Conservation (phyloP, 2,113 vertebrate genomes). For the Arizona elegans region DNA sequence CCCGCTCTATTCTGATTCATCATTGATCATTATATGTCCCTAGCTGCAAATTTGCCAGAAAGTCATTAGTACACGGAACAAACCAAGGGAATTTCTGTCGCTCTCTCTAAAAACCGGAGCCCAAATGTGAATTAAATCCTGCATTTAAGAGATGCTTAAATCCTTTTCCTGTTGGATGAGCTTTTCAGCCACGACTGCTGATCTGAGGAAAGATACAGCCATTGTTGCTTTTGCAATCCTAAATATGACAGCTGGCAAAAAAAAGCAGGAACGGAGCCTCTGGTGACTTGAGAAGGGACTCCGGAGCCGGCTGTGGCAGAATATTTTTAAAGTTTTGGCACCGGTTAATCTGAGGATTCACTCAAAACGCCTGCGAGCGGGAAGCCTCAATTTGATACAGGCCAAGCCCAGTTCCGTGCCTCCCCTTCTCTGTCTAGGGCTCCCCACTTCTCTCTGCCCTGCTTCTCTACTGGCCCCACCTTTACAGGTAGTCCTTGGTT, state of each 20-base stretch:
- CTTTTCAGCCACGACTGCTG: neutral
- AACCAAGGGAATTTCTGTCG: neutral
- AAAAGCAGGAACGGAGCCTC: neutral
- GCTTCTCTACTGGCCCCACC: neutral
- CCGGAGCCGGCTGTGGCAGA: neutral
- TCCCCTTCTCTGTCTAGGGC: neutral
- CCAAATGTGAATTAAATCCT: neutral
- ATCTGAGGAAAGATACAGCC: neutral
- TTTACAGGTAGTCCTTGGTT: neutral
- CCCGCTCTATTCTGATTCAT: too few relatives aligned
- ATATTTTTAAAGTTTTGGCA: neutral
- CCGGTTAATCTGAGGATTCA: neutral
- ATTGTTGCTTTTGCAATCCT: neutral
- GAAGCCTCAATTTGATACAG: neutral
- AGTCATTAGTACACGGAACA: neutral
- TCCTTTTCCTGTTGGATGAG: neutral
- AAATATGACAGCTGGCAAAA: neutral
- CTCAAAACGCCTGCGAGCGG: neutral
- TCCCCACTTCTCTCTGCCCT: neutral
- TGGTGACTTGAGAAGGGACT: neutral
- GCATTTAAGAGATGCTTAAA: neutral
- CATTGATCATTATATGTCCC: neutral
- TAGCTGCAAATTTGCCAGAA: neutral
- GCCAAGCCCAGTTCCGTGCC: neutral
- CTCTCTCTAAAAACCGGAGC: neutral